Evolutionary conservation across 53 echinoderm and acorn worm genomes (phyloP), one percentile per base, ranked within the genome.

Genomic region (Astropecten irregularis): DNA sequence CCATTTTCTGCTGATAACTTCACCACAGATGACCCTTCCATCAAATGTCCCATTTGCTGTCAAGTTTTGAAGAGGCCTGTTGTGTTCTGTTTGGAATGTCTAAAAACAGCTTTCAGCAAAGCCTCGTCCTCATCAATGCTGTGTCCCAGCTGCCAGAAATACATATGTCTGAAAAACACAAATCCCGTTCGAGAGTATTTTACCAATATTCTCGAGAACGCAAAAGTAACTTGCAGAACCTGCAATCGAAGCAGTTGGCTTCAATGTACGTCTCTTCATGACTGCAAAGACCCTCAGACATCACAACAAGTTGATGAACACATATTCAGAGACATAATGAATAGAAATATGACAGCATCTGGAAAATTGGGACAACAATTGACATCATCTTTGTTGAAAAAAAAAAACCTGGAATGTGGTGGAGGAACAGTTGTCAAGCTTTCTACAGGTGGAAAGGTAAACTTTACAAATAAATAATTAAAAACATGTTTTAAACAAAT

Each of bases 211-310:
- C 35, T 72, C 6, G 18, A 19, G 8, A 35, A 52, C 33, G 72
- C 52, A 7, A 72, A 35, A 21, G 52, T 72, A 34, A 5, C 34
- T 32, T 72, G 72, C 29, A 72, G 20, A 52, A 35, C 52, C 0
- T 72, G 72, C 72, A 72, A 72, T 5, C 30, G 53, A 72, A 52
- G 72, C 72, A 72, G 72, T 28, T 16, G 4, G 72, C 6, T 72
- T n/a, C 51, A 72, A 35, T 52, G 1, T 20, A 52, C 53, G 5
- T 9, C 20, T 35, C 51, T 21, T 35, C 72, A 72, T 72, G 36
- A 72, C 11, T 72, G 72, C 54, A 34, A 32, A 34, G 35, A 72
- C 23, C 72, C n/a, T n/a, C n/a, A n/a, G n/a, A n/a, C n/a, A n/a
- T n/a, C n/a, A n/a, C n/a, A n/a, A n/a, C n/a, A n/a, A n/a, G n/a